Percentiles rank a stretch among this genome's conserved stretches.
Evolutionary conservation across 2,888 invertebrate species (phyloP).

Genomic region (Steinernema carpocapsae): DNA sequence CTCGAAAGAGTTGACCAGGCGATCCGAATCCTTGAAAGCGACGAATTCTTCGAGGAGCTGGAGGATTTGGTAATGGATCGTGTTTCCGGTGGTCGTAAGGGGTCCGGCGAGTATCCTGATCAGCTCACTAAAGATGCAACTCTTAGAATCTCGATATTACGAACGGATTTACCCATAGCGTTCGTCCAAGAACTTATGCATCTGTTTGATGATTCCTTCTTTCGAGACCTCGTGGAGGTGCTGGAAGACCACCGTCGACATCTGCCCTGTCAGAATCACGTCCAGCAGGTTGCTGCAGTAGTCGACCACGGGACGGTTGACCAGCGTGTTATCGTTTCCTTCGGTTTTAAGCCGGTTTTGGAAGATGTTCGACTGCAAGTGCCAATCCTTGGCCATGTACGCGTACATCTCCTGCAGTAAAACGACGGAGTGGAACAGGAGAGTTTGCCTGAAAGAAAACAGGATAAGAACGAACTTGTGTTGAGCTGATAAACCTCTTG

Average conservation of each 20-base stretch:
- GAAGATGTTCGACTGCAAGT: slow-evolving; percentile 14
- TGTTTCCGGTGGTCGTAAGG: background rate
- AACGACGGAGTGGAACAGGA: background rate
- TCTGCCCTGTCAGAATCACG: slow-evolving; percentile 13
- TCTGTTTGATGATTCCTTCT: background rate
- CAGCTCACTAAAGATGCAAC: background rate
- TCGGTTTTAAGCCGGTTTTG: background rate
- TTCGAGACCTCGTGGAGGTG: background rate
- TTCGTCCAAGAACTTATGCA: slow-evolving; percentile 30
- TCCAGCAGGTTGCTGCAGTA: slow-evolving; percentile 3
- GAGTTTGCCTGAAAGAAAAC: background rate
- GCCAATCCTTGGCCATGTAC: slow-evolving; percentile 26
- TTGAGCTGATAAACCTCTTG: background rate
- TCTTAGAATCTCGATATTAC: background rate
- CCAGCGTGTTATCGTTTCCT: background rate
- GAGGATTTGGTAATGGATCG: slow-evolving; percentile 17
- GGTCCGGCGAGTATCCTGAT: slow-evolving; percentile 6
- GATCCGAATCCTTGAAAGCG: slow-evolving; percentile 23
- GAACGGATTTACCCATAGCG: background rate
- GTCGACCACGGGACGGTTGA: slow-evolving; percentile 3
- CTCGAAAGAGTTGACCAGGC: background rate
- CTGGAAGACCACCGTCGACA: background rate
- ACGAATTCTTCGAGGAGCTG: slow-evolving; percentile 20
- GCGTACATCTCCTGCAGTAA: slow-evolving; percentile 1
- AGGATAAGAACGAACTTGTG: background rate